Conservation (phyloP, 2,888 invertebrate genomes). For the Macaria liturata region DNA sequence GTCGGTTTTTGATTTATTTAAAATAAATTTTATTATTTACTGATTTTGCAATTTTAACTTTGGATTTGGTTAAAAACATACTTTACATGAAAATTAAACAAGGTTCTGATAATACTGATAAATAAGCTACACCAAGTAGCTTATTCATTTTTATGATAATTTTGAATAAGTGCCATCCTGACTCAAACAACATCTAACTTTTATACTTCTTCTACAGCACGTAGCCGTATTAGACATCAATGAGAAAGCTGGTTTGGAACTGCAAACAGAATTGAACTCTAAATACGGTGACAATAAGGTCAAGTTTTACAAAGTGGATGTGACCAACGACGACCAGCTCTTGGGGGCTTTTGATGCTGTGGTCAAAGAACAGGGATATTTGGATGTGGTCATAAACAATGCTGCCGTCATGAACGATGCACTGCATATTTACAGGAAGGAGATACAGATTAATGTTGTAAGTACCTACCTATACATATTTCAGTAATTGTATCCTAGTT, state of each 20-base stretch:
- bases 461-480: slow-evolving; percentile 29
- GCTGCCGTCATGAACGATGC: slow-evolving; percentile 46
- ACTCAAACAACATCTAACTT: too few species aligned
- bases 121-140: too few species aligned
- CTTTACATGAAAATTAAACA: too few species aligned
- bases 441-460: slow-evolving; percentile 44
- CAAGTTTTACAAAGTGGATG: slow-evolving; percentile 53
- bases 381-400: slow-evolving; percentile 46
- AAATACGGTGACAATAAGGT: slow-evolving; percentile 46
- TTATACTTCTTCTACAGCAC: slow-evolving; percentile 36
- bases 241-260: slow-evolving; percentile 38
- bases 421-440: slow-evolving; percentile 33
- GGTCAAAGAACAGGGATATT: slow-evolving; percentile 29
- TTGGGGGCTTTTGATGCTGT: slow-evolving; percentile 31
- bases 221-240: slow-evolving; percentile 52
- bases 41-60: too few species aligned
- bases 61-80: too few species aligned
- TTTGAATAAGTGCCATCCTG: too few species aligned
- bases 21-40: too few species aligned
- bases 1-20: too few species aligned
- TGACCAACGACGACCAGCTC: slow-evolving; percentile 44
- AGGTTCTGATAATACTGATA: too few species aligned
- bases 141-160: too few species aligned
- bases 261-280: slow-evolving; percentile 46
- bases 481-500: too few species aligned